These are phyloP conservation scores for Diprion similis DNA, from an alignment of 1,140 invertebrate species.

Conservation along the genomic window DNA sequence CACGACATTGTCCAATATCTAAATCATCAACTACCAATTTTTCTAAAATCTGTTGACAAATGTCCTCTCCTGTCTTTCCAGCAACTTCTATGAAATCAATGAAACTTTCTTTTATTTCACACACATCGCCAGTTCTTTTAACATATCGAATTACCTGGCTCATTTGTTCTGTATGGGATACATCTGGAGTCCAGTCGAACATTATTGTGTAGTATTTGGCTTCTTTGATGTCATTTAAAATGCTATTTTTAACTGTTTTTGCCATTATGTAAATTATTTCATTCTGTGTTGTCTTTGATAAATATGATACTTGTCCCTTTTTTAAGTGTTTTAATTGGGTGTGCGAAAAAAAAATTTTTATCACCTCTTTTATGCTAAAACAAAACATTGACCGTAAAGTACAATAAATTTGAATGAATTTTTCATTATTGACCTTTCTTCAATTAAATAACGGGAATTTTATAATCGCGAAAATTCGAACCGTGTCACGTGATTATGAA, in stretches of 20 bases:
- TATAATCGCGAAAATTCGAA: no score
- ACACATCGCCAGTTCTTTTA: not conserved
- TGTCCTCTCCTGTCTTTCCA: conserved; percentile 12
- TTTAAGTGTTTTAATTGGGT: no score
- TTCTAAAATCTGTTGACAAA: not conserved
- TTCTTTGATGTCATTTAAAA: no score
- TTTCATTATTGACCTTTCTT: no score
- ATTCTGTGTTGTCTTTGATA: not conserved
- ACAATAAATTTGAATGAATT: no score
- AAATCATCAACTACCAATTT: conserved; percentile 6
- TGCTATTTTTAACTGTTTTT: not conserved
- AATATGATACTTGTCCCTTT: not conserved
- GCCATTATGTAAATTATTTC: not conserved
- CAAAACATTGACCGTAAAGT: no score
- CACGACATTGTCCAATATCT: conserved; percentile 28
- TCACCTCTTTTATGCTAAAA: no score
- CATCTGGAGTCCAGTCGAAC: conserved; percentile 52
- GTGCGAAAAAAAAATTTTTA: no score
- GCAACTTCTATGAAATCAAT: conserved; percentile 9
- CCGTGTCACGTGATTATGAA: no score
- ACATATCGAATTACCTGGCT: conserved; percentile 47
- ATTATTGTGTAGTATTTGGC: conserved; percentile 51
- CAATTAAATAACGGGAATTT: no score
- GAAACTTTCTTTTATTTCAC: conserved; percentile 13
- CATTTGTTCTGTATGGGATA: conserved; percentile 51